Evolutionary conservation across 2,113 vertebrate species (phyloP).

Genomic region (Sander vitreus): DNA sequence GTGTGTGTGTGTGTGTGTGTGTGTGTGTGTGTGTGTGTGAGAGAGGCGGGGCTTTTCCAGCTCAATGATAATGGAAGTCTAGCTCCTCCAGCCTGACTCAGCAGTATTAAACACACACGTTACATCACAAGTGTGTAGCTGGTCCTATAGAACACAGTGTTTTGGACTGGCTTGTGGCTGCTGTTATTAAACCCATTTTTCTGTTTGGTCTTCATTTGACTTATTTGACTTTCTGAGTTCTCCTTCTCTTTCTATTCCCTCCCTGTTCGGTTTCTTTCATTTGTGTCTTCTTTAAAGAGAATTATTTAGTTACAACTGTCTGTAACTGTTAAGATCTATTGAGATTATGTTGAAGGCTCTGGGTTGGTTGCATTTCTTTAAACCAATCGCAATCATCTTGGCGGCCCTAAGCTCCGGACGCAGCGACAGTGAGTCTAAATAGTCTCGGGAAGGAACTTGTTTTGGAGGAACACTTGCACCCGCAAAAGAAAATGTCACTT

Average conservation of each 20-base stretch:
- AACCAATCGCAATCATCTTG: too few relatives aligned
- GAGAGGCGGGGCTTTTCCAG: constrained; percentile 12
- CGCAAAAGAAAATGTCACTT: too few relatives aligned
- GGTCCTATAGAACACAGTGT: constrained; percentile 8
- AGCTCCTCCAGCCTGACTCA: constrained; percentile 36
- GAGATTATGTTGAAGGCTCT: too few relatives aligned
- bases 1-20: constrained; percentile 10
- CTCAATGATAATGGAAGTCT: constrained; percentile 27
- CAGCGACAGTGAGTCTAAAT: too few relatives aligned
- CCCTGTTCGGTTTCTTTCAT: not conserved
- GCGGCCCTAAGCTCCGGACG: too few relatives aligned
- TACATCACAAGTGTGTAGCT: constrained; percentile 4
- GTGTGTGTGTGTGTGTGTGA: constrained; percentile 2
- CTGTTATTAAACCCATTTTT: not conserved
- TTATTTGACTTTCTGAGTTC: not conserved
- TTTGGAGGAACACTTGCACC: too few relatives aligned
- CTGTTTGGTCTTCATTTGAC: not conserved
- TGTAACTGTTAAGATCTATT: not conserved
- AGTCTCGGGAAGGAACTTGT: too few relatives aligned
- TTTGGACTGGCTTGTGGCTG: not conserved
- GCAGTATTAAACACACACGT: constrained; percentile 5
- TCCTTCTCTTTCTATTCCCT: not conserved
- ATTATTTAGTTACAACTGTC: not conserved
- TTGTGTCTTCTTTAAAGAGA: too few relatives aligned
- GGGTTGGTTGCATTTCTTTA: too few relatives aligned